Conservation (phyloP, 1,140 invertebrate genomes). For the Aphaenogaster rudis region DNA sequence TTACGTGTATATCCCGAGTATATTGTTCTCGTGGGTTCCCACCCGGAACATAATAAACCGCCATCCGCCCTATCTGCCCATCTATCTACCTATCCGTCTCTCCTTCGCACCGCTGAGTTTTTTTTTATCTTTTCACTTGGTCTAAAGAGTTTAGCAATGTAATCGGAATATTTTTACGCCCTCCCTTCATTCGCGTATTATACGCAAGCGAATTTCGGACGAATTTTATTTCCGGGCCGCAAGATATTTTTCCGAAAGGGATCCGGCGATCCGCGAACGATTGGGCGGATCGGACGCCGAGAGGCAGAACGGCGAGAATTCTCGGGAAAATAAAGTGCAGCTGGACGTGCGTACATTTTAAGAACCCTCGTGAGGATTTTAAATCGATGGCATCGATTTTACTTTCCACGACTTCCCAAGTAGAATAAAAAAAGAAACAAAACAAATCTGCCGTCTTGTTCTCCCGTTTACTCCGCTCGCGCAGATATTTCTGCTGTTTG, state of each 20-base stretch:
- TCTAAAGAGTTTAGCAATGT: conserved; percentile 58
- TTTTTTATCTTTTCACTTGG: conserved; percentile 10
- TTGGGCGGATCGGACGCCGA: not conserved
- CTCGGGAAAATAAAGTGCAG: not conserved
- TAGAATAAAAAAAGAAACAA: no score
- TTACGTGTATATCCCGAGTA: conserved; percentile 53
- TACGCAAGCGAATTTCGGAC: not conserved
- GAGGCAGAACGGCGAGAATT: not conserved
- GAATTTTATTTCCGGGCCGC: conserved; percentile 31
- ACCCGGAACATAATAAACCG: conserved; percentile 64
- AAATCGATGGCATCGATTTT: conserved; percentile 7
- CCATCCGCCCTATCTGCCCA: conserved; percentile 45
- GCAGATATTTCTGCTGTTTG: not conserved
- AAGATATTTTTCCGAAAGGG: conserved; percentile 32
- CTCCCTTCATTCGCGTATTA: not conserved
- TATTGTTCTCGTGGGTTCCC: conserved; percentile 65
- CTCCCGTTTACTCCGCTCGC: not conserved
- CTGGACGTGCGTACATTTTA: not conserved
- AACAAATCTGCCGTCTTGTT: not conserved
- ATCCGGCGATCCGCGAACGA: not conserved
- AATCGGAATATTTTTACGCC: conserved; percentile 53
- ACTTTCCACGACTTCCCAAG: not conserved
- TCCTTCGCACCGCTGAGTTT: conserved; percentile 23
- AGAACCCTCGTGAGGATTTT: not conserved
- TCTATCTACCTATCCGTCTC: conserved; percentile 57